Percentiles rank a stretch among this genome's conserved stretches.
Conservation (phyloP, 2,888 invertebrate species). For the Oscheius onirici region DNA sequence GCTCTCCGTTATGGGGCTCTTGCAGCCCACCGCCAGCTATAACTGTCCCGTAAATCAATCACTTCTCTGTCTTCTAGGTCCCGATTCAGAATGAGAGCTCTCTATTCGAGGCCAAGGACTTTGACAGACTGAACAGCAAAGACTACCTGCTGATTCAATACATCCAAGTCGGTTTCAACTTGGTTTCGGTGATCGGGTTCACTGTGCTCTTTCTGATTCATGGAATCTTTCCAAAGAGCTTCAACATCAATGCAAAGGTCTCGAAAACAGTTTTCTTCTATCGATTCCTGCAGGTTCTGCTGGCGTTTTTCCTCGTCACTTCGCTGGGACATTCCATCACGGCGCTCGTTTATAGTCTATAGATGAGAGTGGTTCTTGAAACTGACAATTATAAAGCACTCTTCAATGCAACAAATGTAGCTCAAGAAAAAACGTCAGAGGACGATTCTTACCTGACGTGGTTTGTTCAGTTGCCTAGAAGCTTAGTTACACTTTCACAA, state of each 20-base stretch:
- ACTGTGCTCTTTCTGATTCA: background rate
- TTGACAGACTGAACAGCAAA: background rate
- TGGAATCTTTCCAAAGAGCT: background rate
- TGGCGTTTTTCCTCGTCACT: slow-evolving; percentile 5
- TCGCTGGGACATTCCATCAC: background rate
- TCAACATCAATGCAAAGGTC: slow-evolving; percentile 1
- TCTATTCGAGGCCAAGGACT: background rate
- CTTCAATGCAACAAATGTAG: too few relatives aligned
- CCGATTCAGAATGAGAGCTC: slow-evolving; percentile 19
- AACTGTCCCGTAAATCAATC: slow-evolving; percentile 1
- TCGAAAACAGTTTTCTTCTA: background rate
- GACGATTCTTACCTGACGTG: too few relatives aligned
- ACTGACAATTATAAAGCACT: too few relatives aligned
- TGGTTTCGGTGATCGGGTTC: background rate
- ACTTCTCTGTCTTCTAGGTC: background rate
- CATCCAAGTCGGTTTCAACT: background rate
- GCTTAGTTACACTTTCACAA: too few relatives aligned
- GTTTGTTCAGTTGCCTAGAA: too few relatives aligned
- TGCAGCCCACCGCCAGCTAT: background rate
- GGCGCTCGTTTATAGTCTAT: background rate
- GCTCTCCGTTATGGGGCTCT: background rate
- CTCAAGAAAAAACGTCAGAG: too few relatives aligned
- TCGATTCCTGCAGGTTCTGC: background rate
- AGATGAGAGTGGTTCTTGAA: too few relatives aligned
- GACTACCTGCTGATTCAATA: background rate